These are phyloP conservation scores for Synanceia verrucosa DNA, from an alignment of 2,797 vertebrate species.

Conservation along the genomic window DNA sequence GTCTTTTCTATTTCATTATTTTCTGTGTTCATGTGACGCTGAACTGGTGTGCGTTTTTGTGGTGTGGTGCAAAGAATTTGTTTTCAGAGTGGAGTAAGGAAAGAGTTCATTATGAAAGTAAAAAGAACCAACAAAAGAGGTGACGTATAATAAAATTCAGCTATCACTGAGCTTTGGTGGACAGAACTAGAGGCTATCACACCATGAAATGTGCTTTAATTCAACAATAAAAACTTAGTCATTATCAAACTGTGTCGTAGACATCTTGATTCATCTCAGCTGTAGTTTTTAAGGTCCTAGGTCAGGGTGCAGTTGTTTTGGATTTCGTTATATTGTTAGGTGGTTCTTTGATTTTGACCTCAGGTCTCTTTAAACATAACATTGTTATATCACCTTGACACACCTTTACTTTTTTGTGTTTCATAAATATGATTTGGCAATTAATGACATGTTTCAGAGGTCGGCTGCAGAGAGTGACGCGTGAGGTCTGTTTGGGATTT, in stretches of 20 bases:
- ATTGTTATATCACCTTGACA: neutral
- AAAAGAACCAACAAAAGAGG: neutral
- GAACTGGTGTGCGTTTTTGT: neutral
- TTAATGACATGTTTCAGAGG: neutral
- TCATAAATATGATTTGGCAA: neutral
- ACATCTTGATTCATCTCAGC: neutral
- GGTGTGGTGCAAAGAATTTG: neutral
- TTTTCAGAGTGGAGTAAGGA: neutral
- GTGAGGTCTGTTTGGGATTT: neutral
- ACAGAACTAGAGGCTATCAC: neutral
- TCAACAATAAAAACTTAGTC: neutral
- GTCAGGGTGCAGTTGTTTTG: neutral
- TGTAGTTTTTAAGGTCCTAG: neutral
- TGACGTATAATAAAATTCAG: neutral
- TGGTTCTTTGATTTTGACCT: neutral
- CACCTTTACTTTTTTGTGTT: neutral
- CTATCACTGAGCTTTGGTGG: neutral
- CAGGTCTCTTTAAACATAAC: too few species aligned
- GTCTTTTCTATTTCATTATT: neutral
- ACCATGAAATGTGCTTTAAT: neutral
- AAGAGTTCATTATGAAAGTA: neutral
- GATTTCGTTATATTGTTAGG: neutral
- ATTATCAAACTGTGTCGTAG: neutral
- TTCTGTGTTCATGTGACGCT: neutral
- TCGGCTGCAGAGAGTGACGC: neutral